Evolutionary conservation across 2,113 vertebrate species (phyloP), one percentile per base, ranked within the genome.

Genomic region (Naja naja): DNA sequence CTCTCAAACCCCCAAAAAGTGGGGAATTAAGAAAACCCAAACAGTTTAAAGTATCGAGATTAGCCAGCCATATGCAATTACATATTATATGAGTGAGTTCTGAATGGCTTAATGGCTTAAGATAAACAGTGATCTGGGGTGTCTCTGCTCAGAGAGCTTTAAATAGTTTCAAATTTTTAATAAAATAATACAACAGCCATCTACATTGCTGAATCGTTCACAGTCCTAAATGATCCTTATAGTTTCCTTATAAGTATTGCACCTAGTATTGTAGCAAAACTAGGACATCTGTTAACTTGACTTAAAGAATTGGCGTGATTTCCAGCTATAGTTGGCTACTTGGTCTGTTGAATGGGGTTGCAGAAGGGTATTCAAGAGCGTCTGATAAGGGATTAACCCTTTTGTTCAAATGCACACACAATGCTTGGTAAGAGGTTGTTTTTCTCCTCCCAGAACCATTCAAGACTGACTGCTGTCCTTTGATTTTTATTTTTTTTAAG

Each of bases 231-330:
- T 89, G 39, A 93, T 3, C 25, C 90, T 30, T 39, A 60, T 87
- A 27, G 91, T 90, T 91, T 93, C 87, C 74, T 34, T 34, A 30
- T 89, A 49, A 94, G 14, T 34, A 81, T 30, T 94, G 12, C n/a
- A 8, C 25, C 25, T 87, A 85, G 60, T 45, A 88, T 85, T 3
- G 39, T 81, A 88, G 12, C 91, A 85, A 91, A 94, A 93, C 27
- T 11, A 64, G 6, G 2, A 0, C 87, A n/a, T 60, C 91, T 94
- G n/a, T 22, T 94, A 93, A 89, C 49, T 1, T 14, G 4, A 47
- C 90, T 93, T 60, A 93, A 90, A 91, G 90, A 91, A 43, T 10
- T 43, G 93, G 56, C 91, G 18, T 49, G 87, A 93, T 49, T 94
- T 93, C 45, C 74, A 81, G 3, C 2, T n/a, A 86, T 23, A 47